phyloP scores from a whole-genome alignment of 2,888 invertebrate genomes.

The Lasioglossum vierecki region DNA sequence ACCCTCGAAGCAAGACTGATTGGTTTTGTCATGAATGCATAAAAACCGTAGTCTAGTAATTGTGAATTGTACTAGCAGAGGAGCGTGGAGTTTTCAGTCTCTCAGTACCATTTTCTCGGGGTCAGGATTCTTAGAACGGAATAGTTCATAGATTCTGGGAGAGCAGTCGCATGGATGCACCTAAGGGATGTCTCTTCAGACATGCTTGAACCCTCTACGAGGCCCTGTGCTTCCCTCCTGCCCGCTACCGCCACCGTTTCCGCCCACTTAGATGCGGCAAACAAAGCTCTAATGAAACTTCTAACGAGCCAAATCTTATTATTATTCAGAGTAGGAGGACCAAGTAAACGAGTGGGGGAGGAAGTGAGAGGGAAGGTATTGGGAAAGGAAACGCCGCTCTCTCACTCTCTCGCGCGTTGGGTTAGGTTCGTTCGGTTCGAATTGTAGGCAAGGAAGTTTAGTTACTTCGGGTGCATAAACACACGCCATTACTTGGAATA shows the following conservation, averaged over 20 bases:
- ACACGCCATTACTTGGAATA: slow-evolving; percentile 77
- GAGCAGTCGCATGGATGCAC: background rate
- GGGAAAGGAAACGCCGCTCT: slow-evolving; percentile 43
- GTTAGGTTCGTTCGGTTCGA: slow-evolving; percentile 71
- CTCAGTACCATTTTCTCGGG: background rate
- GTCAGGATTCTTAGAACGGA: background rate
- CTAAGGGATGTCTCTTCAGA: slow-evolving; percentile 42
- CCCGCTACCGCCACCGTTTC: slow-evolving; percentile 39
- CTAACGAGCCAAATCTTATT: slow-evolving; percentile 81
- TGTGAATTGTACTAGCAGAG: background rate
- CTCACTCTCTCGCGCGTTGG: slow-evolving; percentile 39
- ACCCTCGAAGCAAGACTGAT: too few species aligned
- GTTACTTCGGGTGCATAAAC: slow-evolving; percentile 79
- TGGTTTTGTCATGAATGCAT: background rate
- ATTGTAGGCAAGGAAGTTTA: slow-evolving; percentile 76
- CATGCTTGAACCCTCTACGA: slow-evolving; percentile 37
- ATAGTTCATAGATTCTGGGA: background rate
- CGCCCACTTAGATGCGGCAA: slow-evolving; percentile 68
- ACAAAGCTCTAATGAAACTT: slow-evolving; percentile 81
- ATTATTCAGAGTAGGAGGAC: slow-evolving; percentile 75
- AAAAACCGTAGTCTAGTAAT: background rate
- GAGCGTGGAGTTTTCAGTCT: background rate
- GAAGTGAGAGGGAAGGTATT: slow-evolving; percentile 48
- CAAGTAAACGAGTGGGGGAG: slow-evolving; percentile 47
- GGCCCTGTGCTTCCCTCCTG: slow-evolving; percentile 38